These are phyloP conservation scores for Hylia prasina DNA, from an alignment of 2,113 vertebrate genomes.

Conservation along the genomic window DNA sequence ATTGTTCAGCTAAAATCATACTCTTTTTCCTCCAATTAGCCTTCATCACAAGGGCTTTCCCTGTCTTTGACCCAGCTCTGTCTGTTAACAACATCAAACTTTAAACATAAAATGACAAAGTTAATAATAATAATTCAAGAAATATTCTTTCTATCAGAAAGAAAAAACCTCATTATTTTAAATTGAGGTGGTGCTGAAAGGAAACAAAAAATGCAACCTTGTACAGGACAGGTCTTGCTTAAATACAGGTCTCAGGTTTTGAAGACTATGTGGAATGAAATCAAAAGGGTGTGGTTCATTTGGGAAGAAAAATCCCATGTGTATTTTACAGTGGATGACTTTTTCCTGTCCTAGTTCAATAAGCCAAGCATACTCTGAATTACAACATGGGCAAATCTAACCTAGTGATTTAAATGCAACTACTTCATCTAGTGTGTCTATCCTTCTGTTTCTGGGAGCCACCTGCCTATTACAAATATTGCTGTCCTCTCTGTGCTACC, in stretches of 20 bases:
- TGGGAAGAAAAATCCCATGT: accelerated
- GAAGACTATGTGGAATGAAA: not conserved
- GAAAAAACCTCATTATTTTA: not conserved
- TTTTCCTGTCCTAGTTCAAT: not conserved
- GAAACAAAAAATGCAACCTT: not conserved
- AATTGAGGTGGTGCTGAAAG: not conserved
- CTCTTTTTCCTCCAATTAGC: not conserved
- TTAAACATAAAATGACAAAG: not conserved
- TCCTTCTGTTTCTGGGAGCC: not conserved
- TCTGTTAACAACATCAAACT: not conserved
- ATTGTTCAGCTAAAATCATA: not conserved
- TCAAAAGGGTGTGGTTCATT: not conserved
- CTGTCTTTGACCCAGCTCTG: not conserved
- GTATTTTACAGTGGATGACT: not conserved
- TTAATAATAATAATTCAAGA: not conserved
- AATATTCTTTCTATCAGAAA: not conserved
- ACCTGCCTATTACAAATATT: not conserved
- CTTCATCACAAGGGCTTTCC: not conserved
- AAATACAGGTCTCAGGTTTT: not conserved
- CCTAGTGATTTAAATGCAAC: not conserved
- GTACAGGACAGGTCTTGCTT: not conserved
- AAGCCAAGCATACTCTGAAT: not conserved
- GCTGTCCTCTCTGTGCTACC: not conserved
- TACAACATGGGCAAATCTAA: not conserved
- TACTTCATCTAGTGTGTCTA: not conserved